Percentiles rank a stretch among this genome's conserved stretches.
Evolutionary conservation across 2,888 invertebrate species (phyloP).

Genomic region (Erebia aethiops): DNA sequence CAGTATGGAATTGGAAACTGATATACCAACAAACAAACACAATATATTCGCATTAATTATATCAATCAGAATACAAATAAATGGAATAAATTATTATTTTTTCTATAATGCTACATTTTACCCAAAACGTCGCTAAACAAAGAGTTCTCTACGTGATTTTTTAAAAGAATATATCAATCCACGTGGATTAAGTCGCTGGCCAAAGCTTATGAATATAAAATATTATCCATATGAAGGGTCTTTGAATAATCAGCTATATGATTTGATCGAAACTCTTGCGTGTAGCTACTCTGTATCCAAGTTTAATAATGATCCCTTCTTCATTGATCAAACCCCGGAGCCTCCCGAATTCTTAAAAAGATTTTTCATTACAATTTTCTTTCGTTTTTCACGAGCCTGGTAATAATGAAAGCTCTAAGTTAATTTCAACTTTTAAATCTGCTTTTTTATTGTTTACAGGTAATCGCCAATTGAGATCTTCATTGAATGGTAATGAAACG

Average conservation of each 20-base stretch:
- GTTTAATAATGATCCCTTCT: slow-evolving; percentile 30
- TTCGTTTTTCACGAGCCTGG: slow-evolving; percentile 4
- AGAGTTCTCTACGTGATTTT: too few relatives aligned
- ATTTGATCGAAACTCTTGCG: slow-evolving; percentile 7
- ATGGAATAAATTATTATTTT: too few relatives aligned
- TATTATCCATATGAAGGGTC: neutral
- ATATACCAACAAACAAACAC: too few relatives aligned
- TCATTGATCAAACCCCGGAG: slow-evolving; percentile 27
- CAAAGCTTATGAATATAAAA: neutral
- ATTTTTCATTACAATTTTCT: slow-evolving; percentile 33
- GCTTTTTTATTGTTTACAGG: neutral
- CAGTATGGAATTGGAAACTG: too few relatives aligned
- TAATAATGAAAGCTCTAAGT: neutral
- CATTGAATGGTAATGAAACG: neutral
- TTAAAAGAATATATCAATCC: neutral
- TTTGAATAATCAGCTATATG: slow-evolving; percentile 11
- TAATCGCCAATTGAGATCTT: neutral
- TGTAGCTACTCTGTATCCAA: slow-evolving; percentile 23
- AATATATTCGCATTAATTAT: too few relatives aligned
- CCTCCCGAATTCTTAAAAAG: slow-evolving; percentile 35
- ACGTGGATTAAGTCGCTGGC: neutral
- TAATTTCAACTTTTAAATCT: neutral
- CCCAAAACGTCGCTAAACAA: too few relatives aligned
- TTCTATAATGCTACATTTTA: too few relatives aligned
- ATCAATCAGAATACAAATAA: too few relatives aligned